phyloP scores from a whole-genome alignment of 2,797 vertebrate species.

The Sarcoramphus papa region DNA sequence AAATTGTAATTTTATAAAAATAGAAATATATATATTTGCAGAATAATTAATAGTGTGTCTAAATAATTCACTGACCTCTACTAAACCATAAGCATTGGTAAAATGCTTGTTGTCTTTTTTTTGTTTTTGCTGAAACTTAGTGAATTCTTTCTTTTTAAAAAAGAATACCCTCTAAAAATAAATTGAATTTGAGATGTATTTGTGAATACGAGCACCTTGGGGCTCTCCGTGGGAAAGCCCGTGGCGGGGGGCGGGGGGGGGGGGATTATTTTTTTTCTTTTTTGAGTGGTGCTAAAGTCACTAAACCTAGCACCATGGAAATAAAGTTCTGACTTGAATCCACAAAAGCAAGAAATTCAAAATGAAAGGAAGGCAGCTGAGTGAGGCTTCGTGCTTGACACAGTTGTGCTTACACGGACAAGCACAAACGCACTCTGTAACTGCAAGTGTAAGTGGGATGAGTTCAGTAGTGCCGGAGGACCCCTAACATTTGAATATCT shows the following conservation, averaged over 20 bases:
- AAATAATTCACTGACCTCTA: conserved; percentile 31
- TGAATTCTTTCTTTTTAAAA: conserved; percentile 4
- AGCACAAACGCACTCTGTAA: rapidly evolving
- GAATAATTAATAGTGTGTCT: conserved; percentile 7
- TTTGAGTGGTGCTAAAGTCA: neutral
- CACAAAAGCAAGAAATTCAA: conserved; percentile 10
- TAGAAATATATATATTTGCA: conserved; percentile 53
- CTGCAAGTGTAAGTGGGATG: rapidly evolving
- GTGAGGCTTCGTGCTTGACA: neutral
- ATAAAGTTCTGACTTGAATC: conserved; percentile 14
- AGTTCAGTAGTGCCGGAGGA: neutral
- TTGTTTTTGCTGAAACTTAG: neutral
- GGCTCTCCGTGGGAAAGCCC: neutral
- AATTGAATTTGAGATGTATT: neutral
- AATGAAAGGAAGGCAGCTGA: neutral
- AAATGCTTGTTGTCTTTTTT: conserved; percentile 17
- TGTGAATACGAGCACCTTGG: neutral
- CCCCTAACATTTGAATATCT: neutral
- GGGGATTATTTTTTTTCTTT: neutral
- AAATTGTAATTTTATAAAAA: conserved; percentile 45
- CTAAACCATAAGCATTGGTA: conserved; percentile 10
- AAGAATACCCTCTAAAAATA: neutral
- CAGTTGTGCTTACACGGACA: rapidly evolving
- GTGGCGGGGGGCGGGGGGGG: neutral
- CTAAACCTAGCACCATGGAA: neutral